Evolutionary conservation across 2,113 vertebrate genomes (phyloP).

Genomic region (Tringa solitaria): DNA sequence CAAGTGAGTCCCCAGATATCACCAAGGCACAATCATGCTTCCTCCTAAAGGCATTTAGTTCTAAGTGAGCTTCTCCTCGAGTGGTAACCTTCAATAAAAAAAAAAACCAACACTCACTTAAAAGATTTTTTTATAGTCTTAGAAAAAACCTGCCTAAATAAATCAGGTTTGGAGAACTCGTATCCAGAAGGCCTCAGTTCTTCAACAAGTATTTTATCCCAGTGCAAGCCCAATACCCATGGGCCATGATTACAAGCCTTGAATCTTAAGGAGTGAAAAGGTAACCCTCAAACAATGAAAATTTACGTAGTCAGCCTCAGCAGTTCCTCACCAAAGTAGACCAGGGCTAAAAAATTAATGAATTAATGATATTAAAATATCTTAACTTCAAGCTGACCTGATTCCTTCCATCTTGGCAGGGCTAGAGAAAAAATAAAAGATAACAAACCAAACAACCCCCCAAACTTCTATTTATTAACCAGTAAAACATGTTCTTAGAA

Average conservation of each 20-base stretch:
- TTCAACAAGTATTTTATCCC: background rate
- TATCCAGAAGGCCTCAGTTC: background rate
- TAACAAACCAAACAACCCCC: background rate
- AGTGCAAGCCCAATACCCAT: background rate
- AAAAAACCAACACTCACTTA: background rate
- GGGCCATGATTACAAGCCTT: background rate
- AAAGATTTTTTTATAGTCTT: background rate
- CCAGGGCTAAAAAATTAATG: background rate
- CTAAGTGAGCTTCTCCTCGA: conserved; percentile 94
- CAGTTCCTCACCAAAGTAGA: background rate
- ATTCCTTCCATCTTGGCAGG: background rate
- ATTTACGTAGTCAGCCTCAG: background rate
- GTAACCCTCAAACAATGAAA: background rate
- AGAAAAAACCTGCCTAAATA: background rate
- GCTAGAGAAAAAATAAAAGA: background rate
- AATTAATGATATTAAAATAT: background rate
- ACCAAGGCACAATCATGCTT: conserved; percentile 98
- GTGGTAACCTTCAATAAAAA: conserved; percentile 81
- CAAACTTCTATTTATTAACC: background rate
- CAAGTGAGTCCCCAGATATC: conserved; percentile 94
- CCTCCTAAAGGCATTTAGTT: conserved; percentile 95
- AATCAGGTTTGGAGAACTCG: background rate
- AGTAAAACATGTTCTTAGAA: background rate
- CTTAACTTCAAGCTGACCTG: background rate
- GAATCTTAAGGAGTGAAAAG: background rate